Percentiles rank a stretch among this genome's conserved stretches.
These are phyloP conservation scores for Oryzias sinensis DNA, from an alignment of 2,797 vertebrate species.

Conservation along the genomic window DNA sequence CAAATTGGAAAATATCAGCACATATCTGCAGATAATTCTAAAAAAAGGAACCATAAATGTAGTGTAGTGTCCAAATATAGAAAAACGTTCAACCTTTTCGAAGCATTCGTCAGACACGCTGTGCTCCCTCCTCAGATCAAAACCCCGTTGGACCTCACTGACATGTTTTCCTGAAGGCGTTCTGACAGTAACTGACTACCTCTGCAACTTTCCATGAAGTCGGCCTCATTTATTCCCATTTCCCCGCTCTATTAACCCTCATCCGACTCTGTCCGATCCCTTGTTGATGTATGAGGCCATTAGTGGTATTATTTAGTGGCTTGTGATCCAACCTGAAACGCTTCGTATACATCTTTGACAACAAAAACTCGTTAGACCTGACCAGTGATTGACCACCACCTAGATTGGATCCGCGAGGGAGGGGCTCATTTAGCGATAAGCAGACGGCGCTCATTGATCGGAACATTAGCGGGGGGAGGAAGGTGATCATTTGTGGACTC, in stretches of 20 bases:
- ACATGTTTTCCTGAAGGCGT: constrained; percentile 1
- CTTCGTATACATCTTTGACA: constrained; percentile 73
- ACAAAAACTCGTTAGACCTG: constrained; percentile 61
- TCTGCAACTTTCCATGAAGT: constrained; percentile 22
- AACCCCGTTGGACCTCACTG: not conserved
- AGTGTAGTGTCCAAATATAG: too few species aligned
- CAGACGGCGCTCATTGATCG: constrained; percentile 51
- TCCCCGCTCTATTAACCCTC: constrained; percentile 69
- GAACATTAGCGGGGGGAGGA: constrained; percentile 36
- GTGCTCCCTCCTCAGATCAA: not conserved
- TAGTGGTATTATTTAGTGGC: constrained; percentile 65
- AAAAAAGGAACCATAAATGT: too few species aligned
- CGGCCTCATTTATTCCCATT: constrained; percentile 55
- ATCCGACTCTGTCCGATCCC: constrained; percentile 62
- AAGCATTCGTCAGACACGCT: too few species aligned
- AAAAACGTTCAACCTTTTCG: too few species aligned
- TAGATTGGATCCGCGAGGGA: constrained; percentile 48
- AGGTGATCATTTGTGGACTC: constrained; percentile 44
- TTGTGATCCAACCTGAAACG: constrained; percentile 57
- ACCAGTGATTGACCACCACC: constrained; percentile 52
- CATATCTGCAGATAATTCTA: too few species aligned
- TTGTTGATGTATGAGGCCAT: constrained; percentile 76
- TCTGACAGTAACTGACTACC: constrained; percentile 13
- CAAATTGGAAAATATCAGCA: too few species aligned
- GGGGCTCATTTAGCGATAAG: constrained; percentile 60